Evolutionary conservation across 2,113 vertebrate genomes (phyloP).

Genomic region (Colaptes auratus): DNA sequence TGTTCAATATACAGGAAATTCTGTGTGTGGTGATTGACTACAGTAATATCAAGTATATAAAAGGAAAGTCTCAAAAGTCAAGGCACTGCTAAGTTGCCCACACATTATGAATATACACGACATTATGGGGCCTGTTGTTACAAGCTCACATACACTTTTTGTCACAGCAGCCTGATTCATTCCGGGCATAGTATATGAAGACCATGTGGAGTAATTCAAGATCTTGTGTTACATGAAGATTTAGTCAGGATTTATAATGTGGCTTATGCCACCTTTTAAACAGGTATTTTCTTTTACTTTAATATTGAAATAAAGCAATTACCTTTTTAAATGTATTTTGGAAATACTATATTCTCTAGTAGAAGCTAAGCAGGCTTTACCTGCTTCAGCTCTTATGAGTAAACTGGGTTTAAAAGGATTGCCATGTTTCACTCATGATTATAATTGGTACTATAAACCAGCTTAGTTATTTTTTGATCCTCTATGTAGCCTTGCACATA

Average conservation of each 20-base stretch:
- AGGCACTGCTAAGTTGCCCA: neutral
- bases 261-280: neutral
- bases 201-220: neutral
- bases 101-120: fast-evolving
- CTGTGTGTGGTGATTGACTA: neutral
- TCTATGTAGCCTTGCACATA: too few relatives aligned
- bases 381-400: neutral
- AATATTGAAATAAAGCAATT: neutral
- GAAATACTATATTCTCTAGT: neutral
- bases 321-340: neutral
- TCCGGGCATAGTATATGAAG: neutral
- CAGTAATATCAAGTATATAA: neutral
- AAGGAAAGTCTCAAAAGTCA: neutral
- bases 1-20: neutral
- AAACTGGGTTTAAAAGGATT: neutral
- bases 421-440: too few relatives aligned
- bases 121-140: neutral
- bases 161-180: neutral
- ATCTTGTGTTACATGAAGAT: neutral
- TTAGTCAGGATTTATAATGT: neutral
- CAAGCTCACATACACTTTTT: neutral
- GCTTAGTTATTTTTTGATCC: too few relatives aligned
- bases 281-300: neutral
- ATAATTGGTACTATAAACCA: too few relatives aligned
- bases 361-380: neutral